Base-by-base conservation (phyloP, 2,888 invertebrate genomes). In the Psococerastis gibbosa region DNA sequence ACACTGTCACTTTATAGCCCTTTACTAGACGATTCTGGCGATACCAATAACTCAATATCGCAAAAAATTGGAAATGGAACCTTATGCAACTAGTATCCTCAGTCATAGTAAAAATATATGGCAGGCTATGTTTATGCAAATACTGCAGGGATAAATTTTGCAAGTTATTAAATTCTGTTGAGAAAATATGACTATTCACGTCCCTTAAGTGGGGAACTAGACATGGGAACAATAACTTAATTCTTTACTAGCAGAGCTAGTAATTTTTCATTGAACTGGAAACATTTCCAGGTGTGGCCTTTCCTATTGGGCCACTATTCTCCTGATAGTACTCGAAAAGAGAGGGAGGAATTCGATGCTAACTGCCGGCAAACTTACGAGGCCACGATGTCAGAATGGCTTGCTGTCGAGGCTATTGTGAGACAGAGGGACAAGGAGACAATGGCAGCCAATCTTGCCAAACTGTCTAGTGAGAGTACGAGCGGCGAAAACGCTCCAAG, bases 351-450 rank as follows among this genome's bases (percentile, higher is more conserved):
- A 49, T 69, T 78, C 48, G 78, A 80, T 52, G 66, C 67, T 47
- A 67, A 70, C 33, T 76, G 78, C 33, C 73, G 75, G 46, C 76
- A 79, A 34, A 73, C 75, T 47, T 91, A 88, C 54, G 89, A 92
- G 60, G 80, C 80, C 4, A 83, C 82, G 1, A 87, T 92, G 83
- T 87, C 89, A 0, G 91, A 92, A 59, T 94, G 94, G 94, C 60
- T 89, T 47, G 88, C 89, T 0, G 87, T 92, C 1, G 94, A 95
- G 57, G 89, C 89, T 1, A 89, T 92, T 48, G 87, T 92, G 0
- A 64, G 75, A 41, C 83, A 85, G 56, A 62, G 75, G 5, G 87
- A 89, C 53, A 75, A 78, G 48, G 85, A 85, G 57, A 78, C 75
- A 34, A 82, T 84, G 47, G 87, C 85, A 0, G 78, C 78, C 8